Base-by-base conservation (phyloP, 2,888 invertebrate genomes). In the Luperina testacea region DNA sequence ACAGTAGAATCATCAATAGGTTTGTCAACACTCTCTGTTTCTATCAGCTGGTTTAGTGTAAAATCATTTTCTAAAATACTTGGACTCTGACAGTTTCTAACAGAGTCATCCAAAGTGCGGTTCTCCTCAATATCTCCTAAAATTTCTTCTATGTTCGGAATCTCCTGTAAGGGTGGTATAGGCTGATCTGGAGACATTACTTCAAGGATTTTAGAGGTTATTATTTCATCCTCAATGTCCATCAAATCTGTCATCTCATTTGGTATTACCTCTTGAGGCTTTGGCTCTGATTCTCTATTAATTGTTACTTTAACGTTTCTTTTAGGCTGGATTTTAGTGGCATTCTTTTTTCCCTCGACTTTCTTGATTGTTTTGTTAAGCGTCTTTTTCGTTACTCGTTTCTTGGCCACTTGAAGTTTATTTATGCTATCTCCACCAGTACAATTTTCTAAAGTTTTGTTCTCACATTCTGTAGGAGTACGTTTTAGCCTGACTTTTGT, bases 211-310 rank as follows among this genome's bases (percentile, higher is more conserved):
- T 89, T 90, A 38, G 91, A 87, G 24, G 88, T 89, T 71, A 86
- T 53, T 76, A 94, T 87, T 79, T 91, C 89, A 32, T 92, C 88
- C 85, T 94, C 92, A 69, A 93, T 84, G 80, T 94, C 92, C 67
- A 87, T 64, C 9, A 80, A 57, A 20, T 77, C 81, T n/a, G 82
- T 17, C 38, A 78, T 63, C 3, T 80, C 69, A 27, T 63, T 61
- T 11, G 70, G n/a, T 13, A 67, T 45, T 57, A 65, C 45, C 5
- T 20, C 48, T 5, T 42, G 59, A 45, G 65, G 38, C 8, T 78
- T 83, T 20, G n/a, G 15, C 17, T 80, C 79, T 15, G 13, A 27
- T 42, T 69, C 51, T 42, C 27, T 72, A 27, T 65, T 32, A 63
- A 27, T 13, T 9, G 15, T 45, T 38, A 32, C 13, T 74, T 86